Evolutionary conservation across 2,797 vertebrate genomes (phyloP).

Genomic region (Thripadectes ignobilis): DNA sequence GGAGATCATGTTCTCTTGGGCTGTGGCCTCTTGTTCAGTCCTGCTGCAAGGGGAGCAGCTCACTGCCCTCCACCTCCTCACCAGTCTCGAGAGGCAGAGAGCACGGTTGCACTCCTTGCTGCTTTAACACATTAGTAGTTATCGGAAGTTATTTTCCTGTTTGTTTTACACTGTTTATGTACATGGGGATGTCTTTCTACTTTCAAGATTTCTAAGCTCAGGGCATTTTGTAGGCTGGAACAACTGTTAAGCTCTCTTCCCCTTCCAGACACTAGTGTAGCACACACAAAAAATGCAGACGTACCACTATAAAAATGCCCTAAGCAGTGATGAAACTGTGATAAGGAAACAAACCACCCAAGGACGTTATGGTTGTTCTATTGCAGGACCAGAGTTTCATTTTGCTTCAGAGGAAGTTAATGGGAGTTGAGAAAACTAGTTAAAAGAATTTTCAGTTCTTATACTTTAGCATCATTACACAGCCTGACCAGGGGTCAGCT

Average conservation of each 20-base stretch:
- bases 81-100: neutral
- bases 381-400: neutral
- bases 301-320: neutral
- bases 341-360: neutral
- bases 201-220: neutral
- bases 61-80: neutral
- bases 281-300: neutral
- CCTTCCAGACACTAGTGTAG: neutral
- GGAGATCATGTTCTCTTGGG: neutral
- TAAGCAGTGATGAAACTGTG: neutral
- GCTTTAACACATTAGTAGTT: neutral
- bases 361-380: fast-evolving
- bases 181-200: neutral
- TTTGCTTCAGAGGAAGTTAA: neutral
- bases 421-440: neutral
- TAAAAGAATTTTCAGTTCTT: neutral
- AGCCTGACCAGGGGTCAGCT: neutral
- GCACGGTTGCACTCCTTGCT: neutral
- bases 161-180: neutral
- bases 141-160: neutral
- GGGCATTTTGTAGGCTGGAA: neutral
- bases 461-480: neutral
- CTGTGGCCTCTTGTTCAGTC: neutral
- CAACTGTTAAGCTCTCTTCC: neutral
- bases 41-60: neutral